Evolutionary conservation across 2,113 vertebrate genomes (phyloP), one percentile per base, ranked within the genome.

Genomic region (Cettia cetti): DNA sequence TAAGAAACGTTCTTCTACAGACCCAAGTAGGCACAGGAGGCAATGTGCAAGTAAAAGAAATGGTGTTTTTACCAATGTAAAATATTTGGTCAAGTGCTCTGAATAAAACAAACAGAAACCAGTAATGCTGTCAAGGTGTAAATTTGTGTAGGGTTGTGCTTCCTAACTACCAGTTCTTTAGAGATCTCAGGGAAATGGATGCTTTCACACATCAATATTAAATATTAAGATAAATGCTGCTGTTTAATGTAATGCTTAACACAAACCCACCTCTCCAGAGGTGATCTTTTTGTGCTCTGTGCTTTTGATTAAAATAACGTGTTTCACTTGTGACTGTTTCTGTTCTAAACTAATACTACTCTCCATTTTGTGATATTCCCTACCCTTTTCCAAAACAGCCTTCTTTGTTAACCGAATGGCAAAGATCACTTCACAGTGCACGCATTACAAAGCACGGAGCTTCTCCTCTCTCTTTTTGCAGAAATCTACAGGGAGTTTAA

Each of bases 401-500:
- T 65, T 40, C 53, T 89, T 60, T 78, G 81, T 95, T 91, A 91
- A 76, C 37, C 1, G 7, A 71, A 83, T 24, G 59, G 74, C 78
- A 85, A 69, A 90, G 75, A 88, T 75, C 8, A 1, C 39, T 78
- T 92, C 70, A 50, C 65, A 85, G 50, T 24, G 21, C 9, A 2
- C 4, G 4, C 18, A 49, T 64, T 80, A 89, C 59, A 82, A 87
- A 97, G 52, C 69, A 83, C 17, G 1, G 31, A 82, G 56, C 49
- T 87, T 66, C 42, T 88, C 42, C 93, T 96, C 61, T 89, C 31
- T 85, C 35, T 54, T 64, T 64, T 23, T 89, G 79, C 92, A 95
- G 82, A 93, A 92, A 87, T 81, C 68, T 96, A 86, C 60, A 69
- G 81, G 68, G 45, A 64, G 37, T 82, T 96, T 89, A 86, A 83